Conservation (phyloP, 2,113 vertebrate genomes). For the Egretta garzetta region DNA sequence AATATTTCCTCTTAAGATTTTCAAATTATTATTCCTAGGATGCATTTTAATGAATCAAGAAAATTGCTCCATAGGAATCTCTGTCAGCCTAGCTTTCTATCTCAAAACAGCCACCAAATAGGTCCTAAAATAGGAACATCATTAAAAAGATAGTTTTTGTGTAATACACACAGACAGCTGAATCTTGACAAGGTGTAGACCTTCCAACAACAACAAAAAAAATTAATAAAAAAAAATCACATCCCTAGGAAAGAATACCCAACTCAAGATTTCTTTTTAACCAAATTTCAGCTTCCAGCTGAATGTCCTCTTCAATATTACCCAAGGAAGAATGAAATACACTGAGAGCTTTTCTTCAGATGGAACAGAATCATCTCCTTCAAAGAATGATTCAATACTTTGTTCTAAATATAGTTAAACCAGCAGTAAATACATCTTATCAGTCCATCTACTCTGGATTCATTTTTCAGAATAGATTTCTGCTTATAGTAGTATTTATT, state of each 20-base stretch:
- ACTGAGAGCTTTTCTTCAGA: not conserved
- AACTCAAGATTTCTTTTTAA: not conserved
- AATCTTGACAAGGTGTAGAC: not conserved
- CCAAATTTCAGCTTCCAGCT: not conserved
- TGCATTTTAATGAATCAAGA: not conserved
- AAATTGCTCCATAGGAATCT: not conserved
- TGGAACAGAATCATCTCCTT: not conserved
- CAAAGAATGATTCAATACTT: not conserved
- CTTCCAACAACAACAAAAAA: not conserved
- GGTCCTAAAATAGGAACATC: not conserved
- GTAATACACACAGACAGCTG: not conserved
- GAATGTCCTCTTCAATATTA: not conserved
- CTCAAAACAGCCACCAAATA: not conserved
- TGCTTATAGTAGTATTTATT: not conserved
- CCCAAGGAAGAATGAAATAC: not conserved
- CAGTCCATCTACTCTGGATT: not conserved
- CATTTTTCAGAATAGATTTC: conserved; percentile 13
- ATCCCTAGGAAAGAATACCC: not conserved
- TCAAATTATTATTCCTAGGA: not conserved
- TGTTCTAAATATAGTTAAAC: not conserved
- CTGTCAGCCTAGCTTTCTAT: not conserved
- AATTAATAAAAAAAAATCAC: no score
- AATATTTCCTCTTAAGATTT: not conserved
- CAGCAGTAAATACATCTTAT: not conserved
- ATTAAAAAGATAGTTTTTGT: not conserved